Evolutionary conservation across 2,113 vertebrate species (phyloP), one percentile per base, ranked within the genome.

Genomic region (Poicephalus meyeri): DNA sequence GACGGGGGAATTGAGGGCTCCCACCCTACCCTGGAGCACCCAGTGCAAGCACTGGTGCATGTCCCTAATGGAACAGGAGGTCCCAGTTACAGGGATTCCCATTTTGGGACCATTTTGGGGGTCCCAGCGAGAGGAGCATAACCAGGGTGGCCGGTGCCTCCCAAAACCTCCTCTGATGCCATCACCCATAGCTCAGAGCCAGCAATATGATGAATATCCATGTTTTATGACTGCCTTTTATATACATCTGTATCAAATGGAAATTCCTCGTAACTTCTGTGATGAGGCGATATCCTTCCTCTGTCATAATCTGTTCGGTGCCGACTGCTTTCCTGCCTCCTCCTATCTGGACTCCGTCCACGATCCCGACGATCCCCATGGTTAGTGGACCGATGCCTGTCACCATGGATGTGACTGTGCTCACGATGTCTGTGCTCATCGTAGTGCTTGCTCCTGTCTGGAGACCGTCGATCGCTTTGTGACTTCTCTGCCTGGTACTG

Each of bases 251-350:
- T 49, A 44, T 91, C 35, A 35, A 35, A 35, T 35, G 35, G 35
- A 35, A 35, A 35, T 35, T n/a, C n/a, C 39, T 99, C 99, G 0
- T 99, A 98, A 97, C 99, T 99, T 64, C 99, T 96, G 96, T 99
- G 99, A 47, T 99, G 98, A 24, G 99, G 98, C 0, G 99, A 98
- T 0, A 98, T 97, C 24, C 99, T 97, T 6, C 98, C 98, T 24
- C 99, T 95, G 23, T 99, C 98, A 2, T 99, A 99, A 10, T 99
- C 99, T 0, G 98, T 92, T 44, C 99, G 97, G 95, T 99, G 98
- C 31, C 99, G 97, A 11, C 98, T 97, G 66, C 97, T 98, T 0
- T 98, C 98, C 29, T 97, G 98, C 2, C 98, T 94, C 37, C 99
- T 96, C 25, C 98, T 95, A 3, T 99, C 99, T 0, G 98, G 99